Evolutionary conservation across 2,888 invertebrate species (phyloP).

Genomic region (Parnassius mnemosyne): DNA sequence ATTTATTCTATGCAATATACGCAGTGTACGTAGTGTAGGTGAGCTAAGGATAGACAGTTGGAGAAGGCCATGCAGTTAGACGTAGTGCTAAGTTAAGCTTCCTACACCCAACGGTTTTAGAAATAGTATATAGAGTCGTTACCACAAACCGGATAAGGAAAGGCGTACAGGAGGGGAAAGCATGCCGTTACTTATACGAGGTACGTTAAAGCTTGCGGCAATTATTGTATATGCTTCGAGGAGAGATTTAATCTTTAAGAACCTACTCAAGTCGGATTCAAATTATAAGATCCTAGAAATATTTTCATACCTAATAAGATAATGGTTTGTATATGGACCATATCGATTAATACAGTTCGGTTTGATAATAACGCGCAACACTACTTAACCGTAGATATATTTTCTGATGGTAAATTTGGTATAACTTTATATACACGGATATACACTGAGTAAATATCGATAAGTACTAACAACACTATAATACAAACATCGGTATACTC

Average conservation of each 20-base stretch:
- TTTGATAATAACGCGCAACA: constrained; percentile 9
- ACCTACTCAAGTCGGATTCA: not conserved
- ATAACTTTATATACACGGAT: constrained; percentile 9
- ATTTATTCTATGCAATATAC: constrained; percentile 24
- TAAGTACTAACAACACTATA: constrained; percentile 43
- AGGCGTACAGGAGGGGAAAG: constrained; percentile 52
- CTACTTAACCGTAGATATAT: constrained; percentile 8
- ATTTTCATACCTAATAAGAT: not conserved
- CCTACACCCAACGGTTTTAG: constrained; percentile 35
- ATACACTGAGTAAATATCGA: constrained; percentile 41
- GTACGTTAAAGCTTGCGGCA: constrained; percentile 29
- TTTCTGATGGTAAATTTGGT: constrained; percentile 16
- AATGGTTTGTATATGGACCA: constrained; percentile 2
- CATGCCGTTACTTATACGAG: constrained; percentile 57
- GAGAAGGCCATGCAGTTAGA: constrained; percentile 59
- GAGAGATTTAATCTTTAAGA: constrained; percentile 8
- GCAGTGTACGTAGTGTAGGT: constrained; percentile 34
- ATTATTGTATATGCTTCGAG: constrained; percentile 34
- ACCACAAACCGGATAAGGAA: constrained; percentile 56
- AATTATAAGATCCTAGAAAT: not conserved
- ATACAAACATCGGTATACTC: constrained; percentile 44
- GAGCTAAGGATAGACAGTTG: constrained; percentile 42
- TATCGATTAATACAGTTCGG: not conserved
- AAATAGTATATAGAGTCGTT: constrained; percentile 5
- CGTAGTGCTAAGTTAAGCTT: constrained; percentile 41